These are phyloP conservation scores for Hydropotes inermis DNA, from an alignment of 2,113 vertebrate species.

Conservation along the genomic window DNA sequence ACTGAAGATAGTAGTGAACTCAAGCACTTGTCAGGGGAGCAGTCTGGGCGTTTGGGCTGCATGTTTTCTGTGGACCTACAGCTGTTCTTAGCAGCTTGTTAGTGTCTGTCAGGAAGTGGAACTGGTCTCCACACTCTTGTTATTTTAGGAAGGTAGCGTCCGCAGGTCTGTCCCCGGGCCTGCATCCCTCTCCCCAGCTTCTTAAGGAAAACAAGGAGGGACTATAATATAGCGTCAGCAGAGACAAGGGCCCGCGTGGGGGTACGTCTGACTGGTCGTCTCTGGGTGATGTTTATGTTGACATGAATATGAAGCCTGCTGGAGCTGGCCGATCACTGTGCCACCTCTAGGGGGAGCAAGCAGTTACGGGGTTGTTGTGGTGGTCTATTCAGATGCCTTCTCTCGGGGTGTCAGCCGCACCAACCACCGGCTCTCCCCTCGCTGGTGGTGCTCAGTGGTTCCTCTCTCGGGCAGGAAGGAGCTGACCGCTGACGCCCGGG, in stretches of 20 bases:
- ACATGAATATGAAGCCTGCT: not conserved
- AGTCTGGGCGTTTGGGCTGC: not conserved
- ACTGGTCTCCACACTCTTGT: not conserved
- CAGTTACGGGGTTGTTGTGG: not conserved
- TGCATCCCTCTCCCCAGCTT: not conserved
- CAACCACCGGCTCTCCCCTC: not conserved
- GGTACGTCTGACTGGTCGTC: not conserved
- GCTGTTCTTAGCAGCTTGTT: not conserved
- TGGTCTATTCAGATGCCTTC: not conserved
- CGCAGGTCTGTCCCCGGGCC: not conserved
- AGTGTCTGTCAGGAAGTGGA: not conserved
- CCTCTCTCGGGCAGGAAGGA: slow-evolving; percentile 87
- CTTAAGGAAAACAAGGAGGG: not conserved
- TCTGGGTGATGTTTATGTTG: not conserved
- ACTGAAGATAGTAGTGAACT: not conserved
- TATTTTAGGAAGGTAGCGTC: not conserved
- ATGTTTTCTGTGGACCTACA: not conserved
- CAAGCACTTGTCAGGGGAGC: not conserved
- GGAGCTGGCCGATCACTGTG: not conserved
- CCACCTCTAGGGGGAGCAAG: not conserved
- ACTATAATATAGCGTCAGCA: not conserved
- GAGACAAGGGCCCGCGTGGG: not conserved
- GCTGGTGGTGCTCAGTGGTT: not conserved
- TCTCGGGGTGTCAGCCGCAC: not conserved
- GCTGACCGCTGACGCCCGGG: slow-evolving; percentile 94